phyloP scores from a whole-genome alignment of 2,888 invertebrate species.

The Luperina testacea region DNA sequence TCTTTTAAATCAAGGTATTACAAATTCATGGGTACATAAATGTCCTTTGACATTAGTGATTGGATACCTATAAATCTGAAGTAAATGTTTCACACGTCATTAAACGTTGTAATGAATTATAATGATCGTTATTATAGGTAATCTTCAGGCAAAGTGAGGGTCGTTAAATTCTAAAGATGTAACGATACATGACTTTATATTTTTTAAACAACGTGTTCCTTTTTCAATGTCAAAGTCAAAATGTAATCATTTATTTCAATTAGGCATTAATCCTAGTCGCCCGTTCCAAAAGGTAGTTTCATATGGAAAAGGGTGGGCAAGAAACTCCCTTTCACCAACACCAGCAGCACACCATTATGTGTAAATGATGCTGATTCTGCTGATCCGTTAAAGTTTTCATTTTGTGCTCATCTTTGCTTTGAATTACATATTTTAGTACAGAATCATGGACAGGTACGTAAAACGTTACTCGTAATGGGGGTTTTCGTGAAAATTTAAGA shows the following conservation, averaged over 20 bases:
- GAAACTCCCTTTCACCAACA: neutral
- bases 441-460: neutral
- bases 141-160: neutral
- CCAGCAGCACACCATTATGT: neutral
- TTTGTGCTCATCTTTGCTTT: neutral
- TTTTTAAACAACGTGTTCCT: neutral
- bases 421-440: neutral
- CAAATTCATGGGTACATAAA: too few species aligned
- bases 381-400: neutral
- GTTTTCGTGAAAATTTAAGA: too few species aligned
- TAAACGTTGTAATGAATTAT: neutral
- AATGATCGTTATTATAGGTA: slow-evolving; percentile 7
- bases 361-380: neutral
- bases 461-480: neutral
- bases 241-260: too few species aligned
- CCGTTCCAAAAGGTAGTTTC: neutral
- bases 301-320: too few species aligned
- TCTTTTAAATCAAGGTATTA: too few species aligned
- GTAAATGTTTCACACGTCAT: neutral
- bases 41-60: neutral
- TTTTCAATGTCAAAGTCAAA: too few species aligned
- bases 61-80: neutral
- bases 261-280: neutral
- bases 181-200: slow-evolving; percentile 10
- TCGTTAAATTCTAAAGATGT: slow-evolving; percentile 13